Evolutionary conservation across 2,888 invertebrate species (phyloP), one percentile per base, ranked within the genome.

Genomic region (Catocala sponsa): DNA sequence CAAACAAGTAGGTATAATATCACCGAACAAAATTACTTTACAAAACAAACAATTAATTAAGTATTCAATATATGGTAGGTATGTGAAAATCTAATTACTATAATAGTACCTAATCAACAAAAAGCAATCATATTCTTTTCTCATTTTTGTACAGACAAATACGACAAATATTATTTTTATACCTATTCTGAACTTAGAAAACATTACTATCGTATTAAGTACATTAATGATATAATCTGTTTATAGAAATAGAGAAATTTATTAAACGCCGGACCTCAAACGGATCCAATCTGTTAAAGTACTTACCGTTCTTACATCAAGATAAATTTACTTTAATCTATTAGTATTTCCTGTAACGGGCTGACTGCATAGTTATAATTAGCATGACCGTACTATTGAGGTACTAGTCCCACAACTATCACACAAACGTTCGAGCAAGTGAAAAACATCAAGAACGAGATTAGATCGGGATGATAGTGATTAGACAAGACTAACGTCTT

Each of bases 311-410:
- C 60, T 59, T 57, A 57, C 65, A 44, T 53, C 15, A 25, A 56
- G 38, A 44, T 43, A 58, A 74, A 71, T 73, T 70, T 66, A 76
- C 67, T 74, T 81, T 76, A 82, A 82, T 81, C 79, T 77, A 82
- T 85, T 81, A 82, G 74, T 70, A 68, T 86, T 84, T 85, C 84
- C 83, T 82, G 80, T 75, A 79, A 79, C 74, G 70, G 75, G 54
- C 72, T 65, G 66, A 70, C 72, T 72, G 79, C 42, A 83, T 80
- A 76, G 80, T 47, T 60, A 38, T 65, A 84, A 85, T 83, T 79
- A 84, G 78, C 81, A 82, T 79, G 72, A 83, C 78, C 69, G 72
- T 81, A 82, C 78, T 74, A 70, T 72, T 61, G 74, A 78, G 76
- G 70, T 71, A 7, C 9, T 44, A 47, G n/a, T 47, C 53, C 25